These are phyloP conservation scores for Triplophysa rosa DNA, from an alignment of 2,113 vertebrate genomes.

Conservation along the genomic window DNA sequence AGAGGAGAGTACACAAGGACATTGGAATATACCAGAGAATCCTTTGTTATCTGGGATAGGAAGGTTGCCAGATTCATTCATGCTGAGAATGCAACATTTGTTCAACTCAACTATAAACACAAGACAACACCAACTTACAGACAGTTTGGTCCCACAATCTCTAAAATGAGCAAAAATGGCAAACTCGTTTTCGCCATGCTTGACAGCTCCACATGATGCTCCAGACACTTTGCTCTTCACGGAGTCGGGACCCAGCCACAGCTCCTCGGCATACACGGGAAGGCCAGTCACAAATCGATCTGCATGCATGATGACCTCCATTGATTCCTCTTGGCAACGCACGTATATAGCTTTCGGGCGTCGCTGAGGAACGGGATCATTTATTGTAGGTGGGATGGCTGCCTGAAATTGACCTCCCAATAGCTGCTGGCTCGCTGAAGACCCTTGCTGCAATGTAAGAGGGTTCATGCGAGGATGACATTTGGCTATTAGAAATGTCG, in stretches of 20 bases:
- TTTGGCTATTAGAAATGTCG: neutral
- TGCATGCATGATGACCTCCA: conserved; percentile 64
- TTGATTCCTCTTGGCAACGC: conserved; percentile 59
- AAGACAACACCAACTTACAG: conserved; percentile 53
- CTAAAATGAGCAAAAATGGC: conserved; percentile 52
- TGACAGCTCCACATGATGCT: conserved; percentile 50
- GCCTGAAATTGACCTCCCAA: neutral
- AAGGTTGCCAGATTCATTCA: neutral
- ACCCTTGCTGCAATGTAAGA: neutral
- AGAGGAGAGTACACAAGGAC: conserved; percentile 65
- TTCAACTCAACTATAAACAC: no score
- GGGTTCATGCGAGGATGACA: neutral
- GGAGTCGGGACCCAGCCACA: conserved; percentile 55
- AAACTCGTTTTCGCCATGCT: conserved; percentile 52
- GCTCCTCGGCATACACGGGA: conserved; percentile 53
- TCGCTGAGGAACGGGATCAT: neutral
- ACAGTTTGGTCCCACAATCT: conserved; percentile 66
- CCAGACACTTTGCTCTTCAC: neutral
- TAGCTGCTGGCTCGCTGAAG: neutral
- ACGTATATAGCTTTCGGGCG: conserved; percentile 50
- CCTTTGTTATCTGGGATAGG: conserved; percentile 59
- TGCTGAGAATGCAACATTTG: no score
- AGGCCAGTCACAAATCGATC: conserved; percentile 64
- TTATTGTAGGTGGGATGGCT: neutral
- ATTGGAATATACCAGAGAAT: conserved; percentile 68